Conservation (phyloP, 1,140 invertebrate genomes). For the Nephila pilipes region DNA sequence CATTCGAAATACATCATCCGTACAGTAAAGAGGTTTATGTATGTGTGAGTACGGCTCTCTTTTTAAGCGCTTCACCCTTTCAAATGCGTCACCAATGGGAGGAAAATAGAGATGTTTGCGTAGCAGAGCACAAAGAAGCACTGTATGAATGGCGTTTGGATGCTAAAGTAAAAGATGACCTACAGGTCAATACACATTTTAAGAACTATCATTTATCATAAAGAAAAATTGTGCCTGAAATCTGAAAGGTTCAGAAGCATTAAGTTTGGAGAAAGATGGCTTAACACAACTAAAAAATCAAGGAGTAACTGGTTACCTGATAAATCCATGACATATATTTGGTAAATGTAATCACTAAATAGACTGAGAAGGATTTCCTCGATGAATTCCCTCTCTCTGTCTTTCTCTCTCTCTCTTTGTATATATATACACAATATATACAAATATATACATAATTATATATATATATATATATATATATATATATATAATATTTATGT, state of each 20-base stretch:
- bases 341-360: too few species aligned
- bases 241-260: background rate
- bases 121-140: slow-evolving; percentile 19
- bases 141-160: slow-evolving; percentile 31
- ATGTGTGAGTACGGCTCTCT: too few species aligned
- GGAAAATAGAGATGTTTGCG: slow-evolving; percentile 38
- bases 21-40: slow-evolving; percentile 28
- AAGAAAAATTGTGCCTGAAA: background rate
- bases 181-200: slow-evolving; percentile 7
- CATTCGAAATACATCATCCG: slow-evolving; percentile 46
- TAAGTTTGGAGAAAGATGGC: background rate
- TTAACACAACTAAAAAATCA: background rate
- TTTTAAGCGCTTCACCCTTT: slow-evolving; percentile 23
- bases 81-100: slow-evolving; percentile 21
- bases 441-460: too few species aligned
- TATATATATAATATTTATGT: too few species aligned
- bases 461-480: too few species aligned
- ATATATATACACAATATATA: too few species aligned
- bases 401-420: too few species aligned
- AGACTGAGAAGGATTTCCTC: too few species aligned
- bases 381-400: too few species aligned
- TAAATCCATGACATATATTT: too few species aligned
- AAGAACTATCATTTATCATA: slow-evolving; percentile 10
- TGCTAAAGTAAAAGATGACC: slow-evolving; percentile 25
- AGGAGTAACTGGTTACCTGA: too few species aligned